Evolutionary conservation across 2,888 invertebrate species (phyloP), one percentile per base, ranked within the genome.

Genomic region (Orthosia incerta): DNA sequence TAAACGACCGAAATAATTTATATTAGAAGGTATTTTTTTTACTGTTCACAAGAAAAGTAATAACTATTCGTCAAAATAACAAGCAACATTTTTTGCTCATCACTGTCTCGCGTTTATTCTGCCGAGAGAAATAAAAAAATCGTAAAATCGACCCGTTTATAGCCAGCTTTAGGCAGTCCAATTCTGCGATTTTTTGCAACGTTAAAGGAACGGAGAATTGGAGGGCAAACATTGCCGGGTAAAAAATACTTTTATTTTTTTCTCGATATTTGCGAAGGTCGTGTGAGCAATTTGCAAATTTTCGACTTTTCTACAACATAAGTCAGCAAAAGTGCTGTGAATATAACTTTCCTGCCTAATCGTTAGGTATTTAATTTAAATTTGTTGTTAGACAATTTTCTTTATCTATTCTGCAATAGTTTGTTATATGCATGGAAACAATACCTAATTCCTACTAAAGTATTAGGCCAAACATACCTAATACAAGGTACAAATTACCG

Each of bases 61-160:
- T 74, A 80, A 74, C 55, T 60, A 74, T 69, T 70, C 53, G 56
- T 75, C 65, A 81, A 76, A 63, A 59, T 74, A 71, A 80, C 72
- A 59, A 70, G 71, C 71, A 70, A 72, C 23, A 66, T 82, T 82
- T 78, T 69, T 74, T 72, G 53, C 66, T 69, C 68, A 55, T 76
- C 71, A 64, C 55, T 48, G 50, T 62, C 66, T 69, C 56, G 63
- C 62, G 79, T 82, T 84, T 82, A 82, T 79, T 74, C 71, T 74
- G 69, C 55, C 64, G 64, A 82, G 55, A 74, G 79, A 74, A 74
- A 76, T 83, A 80, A 81, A 74, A 51, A 83, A 77, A 76, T 63
- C 71, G 68, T 83, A 75, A 83, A 83, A 67, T 72, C 79, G 86
- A 65, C 57, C 79, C 73, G 73, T 82, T 67, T 75, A 85, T 79